Evolutionary conservation across 2,113 vertebrate genomes (phyloP).

Genomic region (Calypte anna): DNA sequence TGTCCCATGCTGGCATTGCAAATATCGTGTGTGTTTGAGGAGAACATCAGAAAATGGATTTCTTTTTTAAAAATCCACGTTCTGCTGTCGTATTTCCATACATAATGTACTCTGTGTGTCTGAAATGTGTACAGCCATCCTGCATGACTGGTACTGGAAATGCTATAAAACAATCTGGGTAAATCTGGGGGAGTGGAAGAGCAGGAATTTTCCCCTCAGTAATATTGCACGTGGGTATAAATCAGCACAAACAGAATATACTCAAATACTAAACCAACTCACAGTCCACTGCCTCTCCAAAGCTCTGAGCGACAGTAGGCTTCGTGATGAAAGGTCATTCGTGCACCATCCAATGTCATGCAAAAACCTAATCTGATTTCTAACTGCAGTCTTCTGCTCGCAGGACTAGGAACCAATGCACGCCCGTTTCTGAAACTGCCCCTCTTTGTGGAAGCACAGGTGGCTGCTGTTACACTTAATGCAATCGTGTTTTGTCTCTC

Average conservation of each 20-base stretch:
- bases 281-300: slow-evolving; percentile 42
- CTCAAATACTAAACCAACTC: slow-evolving; percentile 31
- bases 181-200: slow-evolving; percentile 19
- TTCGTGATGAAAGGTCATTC: slow-evolving; percentile 36
- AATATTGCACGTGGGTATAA: background rate
- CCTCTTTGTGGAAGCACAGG: slow-evolving; percentile 14
- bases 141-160: slow-evolving; percentile 12
- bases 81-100: slow-evolving; percentile 58
- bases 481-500: slow-evolving; percentile 44
- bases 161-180: background rate
- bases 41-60: slow-evolving; percentile 66
- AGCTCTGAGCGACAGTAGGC: slow-evolving; percentile 23
- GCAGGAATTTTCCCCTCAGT: slow-evolving; percentile 10
- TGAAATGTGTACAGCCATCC: slow-evolving; percentile 41
- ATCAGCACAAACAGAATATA: slow-evolving; percentile 44
- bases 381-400: slow-evolving; percentile 70
- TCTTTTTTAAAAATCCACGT: slow-evolving; percentile 45
- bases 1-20: slow-evolving; percentile 70
- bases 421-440: slow-evolving; percentile 42
- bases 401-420: slow-evolving; percentile 68
- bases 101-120: slow-evolving; percentile 55
- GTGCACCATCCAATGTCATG: slow-evolving; percentile 39
- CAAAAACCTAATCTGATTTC: slow-evolving; percentile 24
- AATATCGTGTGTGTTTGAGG: slow-evolving; percentile 34
- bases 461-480: slow-evolving; percentile 51